Base-by-base conservation (phyloP, 2,797 vertebrate species). In the Petrocephalus schoutedeni region DNA sequence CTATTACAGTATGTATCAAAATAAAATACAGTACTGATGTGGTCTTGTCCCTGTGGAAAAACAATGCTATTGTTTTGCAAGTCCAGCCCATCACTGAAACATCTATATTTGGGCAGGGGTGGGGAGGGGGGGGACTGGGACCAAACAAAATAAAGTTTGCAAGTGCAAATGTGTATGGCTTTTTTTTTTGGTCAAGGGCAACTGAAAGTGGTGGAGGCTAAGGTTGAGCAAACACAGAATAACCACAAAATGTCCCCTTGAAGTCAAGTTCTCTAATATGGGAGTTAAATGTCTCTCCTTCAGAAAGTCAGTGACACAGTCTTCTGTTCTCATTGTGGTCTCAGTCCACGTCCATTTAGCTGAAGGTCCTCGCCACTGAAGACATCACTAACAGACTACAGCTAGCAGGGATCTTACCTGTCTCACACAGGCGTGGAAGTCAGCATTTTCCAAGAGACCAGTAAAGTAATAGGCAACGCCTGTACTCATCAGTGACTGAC, bases 1-100 rank as follows among this genome's bases (percentile, higher is more conserved):
- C n/a, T 21, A 28, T 61, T 84, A 54, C 58, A 64, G 77, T 87
- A 82, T 45, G 59, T 83, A 83, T 88, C 87, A 88, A 61, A 83
- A 85, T 53, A 67, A 61, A 83, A 85, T 49, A 61, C 23, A 51
- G 83, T 67, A 36, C 80, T 54, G 53, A 67, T 85, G 77, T 51
- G 58, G 12, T 59, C 19, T 80, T 85, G 45, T 45, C 80, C 23
- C 28, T 85, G 28, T 41, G 45, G 83, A 19, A 53, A n/a, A 71
- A 59, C 51, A 45, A 86, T 36, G 21, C n/a, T 67, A 59, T 41
- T 41, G 56, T 53, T 64, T 36, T 67, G 80, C 87, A 85, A 51
- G 49, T 84, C 41, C 57, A 64, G 41, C 77, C 74, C 74, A 57
- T 82, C 77, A 57, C 45, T 54, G 51, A 32, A 54, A 84, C 82